These are phyloP conservation scores for Chalcosyrphus nemorum DNA, from an alignment of 2,888 invertebrate genomes.

Conservation along the genomic window DNA sequence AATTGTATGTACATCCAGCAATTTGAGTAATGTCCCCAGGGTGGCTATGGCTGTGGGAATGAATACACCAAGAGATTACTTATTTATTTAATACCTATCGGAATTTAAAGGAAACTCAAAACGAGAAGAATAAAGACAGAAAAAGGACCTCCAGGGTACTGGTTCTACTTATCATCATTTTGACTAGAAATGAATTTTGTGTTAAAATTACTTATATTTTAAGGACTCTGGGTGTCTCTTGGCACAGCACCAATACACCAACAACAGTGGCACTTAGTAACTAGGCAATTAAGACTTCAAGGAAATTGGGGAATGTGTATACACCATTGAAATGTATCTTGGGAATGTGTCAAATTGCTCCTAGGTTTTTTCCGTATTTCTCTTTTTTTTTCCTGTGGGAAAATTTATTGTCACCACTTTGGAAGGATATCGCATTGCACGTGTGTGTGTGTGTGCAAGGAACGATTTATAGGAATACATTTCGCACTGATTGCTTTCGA, in stretches of 20 bases:
- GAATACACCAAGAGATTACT: background rate
- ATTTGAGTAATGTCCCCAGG: slow-evolving; percentile 1
- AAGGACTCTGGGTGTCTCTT: background rate
- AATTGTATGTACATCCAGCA: background rate
- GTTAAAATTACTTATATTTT: background rate
- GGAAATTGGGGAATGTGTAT: background rate
- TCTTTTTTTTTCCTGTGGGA: too few species aligned
- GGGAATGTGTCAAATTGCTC: background rate
- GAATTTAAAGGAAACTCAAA: background rate
- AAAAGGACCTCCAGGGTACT: background rate
- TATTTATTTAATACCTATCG: background rate
- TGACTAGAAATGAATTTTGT: background rate
- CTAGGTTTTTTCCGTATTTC: background rate
- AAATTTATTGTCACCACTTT: background rate
- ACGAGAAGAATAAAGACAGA: background rate
- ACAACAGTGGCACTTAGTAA: background rate
- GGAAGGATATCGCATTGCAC: background rate
- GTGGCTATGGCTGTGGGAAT: background rate
- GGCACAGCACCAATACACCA: too few species aligned
- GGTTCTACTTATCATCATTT: background rate
- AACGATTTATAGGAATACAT: background rate
- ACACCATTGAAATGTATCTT: background rate
- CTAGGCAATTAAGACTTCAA: background rate
- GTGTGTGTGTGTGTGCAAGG: background rate
- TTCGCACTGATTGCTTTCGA: background rate